Evolutionary conservation across 1,140 invertebrate species (phyloP).

Genomic region (Drosophila pachea): DNA sequence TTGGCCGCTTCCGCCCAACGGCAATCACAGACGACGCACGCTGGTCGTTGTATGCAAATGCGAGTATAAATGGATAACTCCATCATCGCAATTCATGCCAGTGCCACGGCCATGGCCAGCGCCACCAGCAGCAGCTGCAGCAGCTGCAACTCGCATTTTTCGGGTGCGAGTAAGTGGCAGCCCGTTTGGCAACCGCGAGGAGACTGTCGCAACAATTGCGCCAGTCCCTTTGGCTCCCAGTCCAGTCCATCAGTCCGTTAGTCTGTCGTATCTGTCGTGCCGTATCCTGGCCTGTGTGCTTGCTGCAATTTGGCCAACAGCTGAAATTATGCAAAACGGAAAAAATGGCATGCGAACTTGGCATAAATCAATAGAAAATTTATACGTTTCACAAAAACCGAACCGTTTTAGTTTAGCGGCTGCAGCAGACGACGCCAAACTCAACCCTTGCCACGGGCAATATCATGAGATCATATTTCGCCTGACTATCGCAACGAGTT

Average conservation of each 20-base stretch:
- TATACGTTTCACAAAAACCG: constrained; percentile 71
- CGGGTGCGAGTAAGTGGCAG: constrained; percentile 51
- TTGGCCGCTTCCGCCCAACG: constrained; percentile 58
- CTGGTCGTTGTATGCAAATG: constrained; percentile 66
- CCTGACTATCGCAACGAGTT: constrained; percentile 44
- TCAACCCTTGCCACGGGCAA: constrained; percentile 29
- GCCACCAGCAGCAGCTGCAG: constrained; percentile 17
- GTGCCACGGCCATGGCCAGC: constrained; percentile 19
- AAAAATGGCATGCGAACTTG: constrained; percentile 77
- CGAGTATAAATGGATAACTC: constrained; percentile 76
- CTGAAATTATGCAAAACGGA: constrained; percentile 75
- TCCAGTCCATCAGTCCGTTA: constrained; percentile 3
- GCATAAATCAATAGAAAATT: constrained; percentile 78
- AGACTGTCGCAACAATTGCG: constrained; percentile 69
- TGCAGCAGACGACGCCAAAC: constrained; percentile 41
- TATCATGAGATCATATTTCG: constrained; percentile 52
- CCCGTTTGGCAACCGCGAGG: constrained; percentile 52
- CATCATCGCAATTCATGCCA: constrained; percentile 74
- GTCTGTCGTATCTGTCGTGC: constrained; percentile 27
- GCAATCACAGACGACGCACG: constrained; percentile 64
- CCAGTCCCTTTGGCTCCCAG: constrained; percentile 26
- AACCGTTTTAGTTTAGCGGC: constrained; percentile 59
- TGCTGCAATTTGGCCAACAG: constrained; percentile 68
- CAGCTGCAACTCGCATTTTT: constrained; percentile 39
- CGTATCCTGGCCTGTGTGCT: constrained; percentile 27